Evolutionary conservation across 2,888 invertebrate species (phyloP), one percentile per base, ranked within the genome.

Genomic region (Micoletzkya japonica): DNA sequence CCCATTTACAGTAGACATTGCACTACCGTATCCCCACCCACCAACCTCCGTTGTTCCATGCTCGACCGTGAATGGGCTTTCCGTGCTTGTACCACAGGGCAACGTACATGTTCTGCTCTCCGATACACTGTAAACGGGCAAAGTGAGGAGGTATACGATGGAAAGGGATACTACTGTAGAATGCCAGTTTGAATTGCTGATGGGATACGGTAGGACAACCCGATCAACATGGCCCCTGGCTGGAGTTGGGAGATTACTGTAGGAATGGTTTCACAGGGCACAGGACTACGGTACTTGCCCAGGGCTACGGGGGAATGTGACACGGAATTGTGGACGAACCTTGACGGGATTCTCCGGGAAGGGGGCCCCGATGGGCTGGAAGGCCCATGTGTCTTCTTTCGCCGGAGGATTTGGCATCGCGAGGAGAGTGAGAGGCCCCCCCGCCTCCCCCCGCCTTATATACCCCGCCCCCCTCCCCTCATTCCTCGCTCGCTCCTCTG

Each of bases 31-130:
- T 56, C 26, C n/a, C 17, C 17, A n/a, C 2, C 54, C 58, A 49
- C 58, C 28, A 34, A 64, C 67, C 64, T 58, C 66, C 66, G 67
- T 67, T 71, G 66, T 67, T 64, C 71, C 71, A 67, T 36, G 70
- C 67, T 34, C 71, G 71, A 24, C 75, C 73, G 67, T 72, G 74
- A 61, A 74, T 63, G 20, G 75, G 74, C 71, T 74, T 76, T 58
- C 79, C 79, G 73, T 79, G 75, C 71, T 79, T 77, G 75, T 77
- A 77, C 77, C 77, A 77, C 71, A 77, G 70, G 14, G 77, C 77
- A 4, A 77, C 77, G 72, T 77, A 77, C 76, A 75, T 74, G 72
- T 77, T 77, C 70, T 77, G 74, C 66, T 77, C 72, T 17, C 73
- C 74, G 63, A 73, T 63, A 52, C 71, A 72, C 70, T 75, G 66